Evolutionary conservation across 2,113 vertebrate genomes (phyloP), one percentile per base, ranked within the genome.

Genomic region (Sebastes schlegelii): DNA sequence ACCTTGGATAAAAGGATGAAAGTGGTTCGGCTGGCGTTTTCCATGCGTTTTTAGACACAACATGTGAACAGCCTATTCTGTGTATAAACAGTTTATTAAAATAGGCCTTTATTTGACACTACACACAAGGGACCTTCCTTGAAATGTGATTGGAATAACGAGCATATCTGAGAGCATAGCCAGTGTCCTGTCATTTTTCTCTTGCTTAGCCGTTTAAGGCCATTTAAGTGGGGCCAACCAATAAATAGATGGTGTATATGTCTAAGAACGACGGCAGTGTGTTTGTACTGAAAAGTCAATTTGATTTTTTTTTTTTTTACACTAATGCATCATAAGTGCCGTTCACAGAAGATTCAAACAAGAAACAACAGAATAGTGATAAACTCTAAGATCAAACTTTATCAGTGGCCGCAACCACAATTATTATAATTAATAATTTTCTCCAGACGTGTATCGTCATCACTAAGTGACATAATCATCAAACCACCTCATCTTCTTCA

Each of bases 41-140:
- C 26, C 26, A 26, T 2, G 26, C 26, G 26, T 26, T 26, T 26
- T 26, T 26, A 26, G 2, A 26, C 26, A 3, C 26, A 3, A 26
- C 26, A 26, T 26, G 26, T 26, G 26, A 26, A 26, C 26, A 26
- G 26, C 26, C 26, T 26, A 26, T 26, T 26, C 26, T 26, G 26
- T 26, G 26, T 26, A 3, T 26, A 26, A 26, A 26, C 26, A 3
- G 26, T 26, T 26, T 26, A 26, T 26, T 26, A 26, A 26, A 26
- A 49, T 13, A 48, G 43, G n/a, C 21, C 43, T 70, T 81, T 21
- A 63, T 71, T 76, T 82, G 13, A 74, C 42, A 60, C 52, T 10
- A 75, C 19, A 46, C 42, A 14, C 55, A 52, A 52, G 76, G 3
- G 23, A 62, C n/a, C 19, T 21, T 70, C 23, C 19, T 60, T 60